These are phyloP conservation scores for Epistrophe grossulariae DNA, from an alignment of 2,888 invertebrate genomes.

Conservation along the genomic window DNA sequence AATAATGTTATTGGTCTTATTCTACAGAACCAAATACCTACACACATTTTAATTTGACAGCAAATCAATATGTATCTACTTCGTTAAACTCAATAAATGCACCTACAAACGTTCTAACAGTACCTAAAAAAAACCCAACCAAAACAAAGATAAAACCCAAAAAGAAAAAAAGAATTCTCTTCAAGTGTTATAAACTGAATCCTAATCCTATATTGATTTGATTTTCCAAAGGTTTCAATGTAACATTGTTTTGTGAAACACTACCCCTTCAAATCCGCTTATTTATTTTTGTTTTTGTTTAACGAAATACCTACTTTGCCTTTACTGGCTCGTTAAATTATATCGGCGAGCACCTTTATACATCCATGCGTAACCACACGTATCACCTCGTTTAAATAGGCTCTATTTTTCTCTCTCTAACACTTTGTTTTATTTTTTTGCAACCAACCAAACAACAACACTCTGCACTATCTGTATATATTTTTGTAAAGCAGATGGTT, in stretches of 20 bases:
- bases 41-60: constrained; percentile 9
- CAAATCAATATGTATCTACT: constrained; percentile 7
- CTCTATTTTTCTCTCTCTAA: constrained; percentile 42
- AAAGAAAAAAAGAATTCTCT: background rate
- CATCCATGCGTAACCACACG: constrained; percentile 57
- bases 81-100: background rate
- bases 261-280: constrained; percentile 22
- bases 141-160: no score
- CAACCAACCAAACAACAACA: background rate
- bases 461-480: background rate
- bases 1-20: constrained; percentile 14
- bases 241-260: constrained; percentile 14
- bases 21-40: constrained; percentile 18
- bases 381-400: constrained; percentile 46
- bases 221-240: constrained; percentile 42
- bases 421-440: constrained; percentile 19
- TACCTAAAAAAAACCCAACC: background rate
- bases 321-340: constrained; percentile 21
- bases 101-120: background rate
- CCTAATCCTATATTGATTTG: constrained; percentile 42
- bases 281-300: no score
- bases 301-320: constrained; percentile 3
- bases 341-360: constrained; percentile 39
- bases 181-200: constrained; percentile 38
- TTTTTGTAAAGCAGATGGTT: constrained; percentile 22